phyloP scores from a whole-genome alignment of 2,888 invertebrate genomes.

The Gari tellinella region DNA sequence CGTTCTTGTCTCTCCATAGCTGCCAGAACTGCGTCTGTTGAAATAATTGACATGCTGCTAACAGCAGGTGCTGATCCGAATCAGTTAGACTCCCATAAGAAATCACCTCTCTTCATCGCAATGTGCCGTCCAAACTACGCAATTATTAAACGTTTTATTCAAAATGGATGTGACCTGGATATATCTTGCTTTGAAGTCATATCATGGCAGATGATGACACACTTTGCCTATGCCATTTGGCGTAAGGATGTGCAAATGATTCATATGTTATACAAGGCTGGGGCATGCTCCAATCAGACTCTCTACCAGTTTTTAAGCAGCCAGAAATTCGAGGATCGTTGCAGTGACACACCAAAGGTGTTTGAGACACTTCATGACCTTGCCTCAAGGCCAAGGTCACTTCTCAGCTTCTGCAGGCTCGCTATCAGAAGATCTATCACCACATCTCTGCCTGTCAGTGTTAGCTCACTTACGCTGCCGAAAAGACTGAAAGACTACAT shows the following conservation, averaged over 20 bases:
- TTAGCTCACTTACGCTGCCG: constrained; percentile 36
- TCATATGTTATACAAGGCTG: constrained; percentile 44
- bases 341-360: constrained; percentile 33
- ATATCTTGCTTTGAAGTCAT: constrained; percentile 33
- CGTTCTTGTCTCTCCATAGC: constrained; percentile 46
- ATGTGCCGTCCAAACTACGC: constrained; percentile 45
- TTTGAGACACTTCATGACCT: constrained; percentile 23
- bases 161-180: constrained; percentile 40
- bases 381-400: constrained; percentile 24
- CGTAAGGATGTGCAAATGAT: constrained; percentile 45
- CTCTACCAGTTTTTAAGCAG: constrained; percentile 13
- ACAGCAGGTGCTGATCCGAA: constrained; percentile 48
- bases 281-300: constrained; percentile 33
- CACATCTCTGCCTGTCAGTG: constrained; percentile 24
- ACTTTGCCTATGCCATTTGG: constrained; percentile 35
- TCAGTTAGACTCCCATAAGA: constrained; percentile 48
- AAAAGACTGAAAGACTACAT: constrained; percentile 41
- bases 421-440: constrained; percentile 15
- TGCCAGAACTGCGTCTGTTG: constrained; percentile 37
- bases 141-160: constrained; percentile 45
- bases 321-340: constrained; percentile 24
- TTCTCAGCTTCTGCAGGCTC: constrained; percentile 32
- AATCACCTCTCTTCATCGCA: constrained; percentile 48
- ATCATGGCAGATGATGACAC: constrained; percentile 39
- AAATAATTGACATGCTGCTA: constrained; percentile 38